A percentile compares a stretch with the other conserved stretches of the same genome.
These are phyloP conservation scores for Hemibates koningsi DNA, from an alignment of 2,113 vertebrate genomes.

Conservation along the genomic window DNA sequence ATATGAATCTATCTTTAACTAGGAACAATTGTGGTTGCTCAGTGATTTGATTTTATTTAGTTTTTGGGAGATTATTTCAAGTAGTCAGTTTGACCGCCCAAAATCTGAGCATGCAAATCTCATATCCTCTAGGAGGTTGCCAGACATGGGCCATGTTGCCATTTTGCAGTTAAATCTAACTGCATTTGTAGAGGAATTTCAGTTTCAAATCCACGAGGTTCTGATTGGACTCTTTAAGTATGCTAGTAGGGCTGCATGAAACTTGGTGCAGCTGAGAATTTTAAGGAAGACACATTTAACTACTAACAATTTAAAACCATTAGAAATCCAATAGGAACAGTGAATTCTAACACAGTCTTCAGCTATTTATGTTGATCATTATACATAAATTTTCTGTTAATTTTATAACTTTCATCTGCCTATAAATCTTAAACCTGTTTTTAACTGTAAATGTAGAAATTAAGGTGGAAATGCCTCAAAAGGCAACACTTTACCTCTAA, in stretches of 20 bases:
- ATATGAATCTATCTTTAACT: neutral
- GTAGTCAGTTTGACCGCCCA: neutral
- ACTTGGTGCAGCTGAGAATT: neutral
- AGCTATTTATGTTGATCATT: neutral
- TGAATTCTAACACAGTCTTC: neutral
- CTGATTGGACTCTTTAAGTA: neutral
- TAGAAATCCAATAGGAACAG: neutral
- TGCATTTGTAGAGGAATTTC: neutral
- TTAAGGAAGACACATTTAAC: neutral
- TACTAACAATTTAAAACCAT: neutral
- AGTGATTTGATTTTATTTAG: neutral
- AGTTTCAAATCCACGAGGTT: neutral
- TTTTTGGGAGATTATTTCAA: neutral
- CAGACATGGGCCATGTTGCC: neutral
- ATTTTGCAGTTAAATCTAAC: neutral
- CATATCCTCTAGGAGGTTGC: neutral
- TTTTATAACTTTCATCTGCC: neutral
- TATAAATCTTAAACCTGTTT: neutral
- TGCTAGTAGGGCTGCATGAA: neutral
- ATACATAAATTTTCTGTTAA: neutral
- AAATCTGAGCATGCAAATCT: neutral
- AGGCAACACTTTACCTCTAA: neutral
- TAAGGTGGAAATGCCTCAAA: neutral
- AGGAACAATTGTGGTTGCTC: neutral
- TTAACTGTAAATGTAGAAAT: neutral